phyloP scores from a whole-genome alignment of 2,797 vertebrate genomes.

The Oreochromis grahami region DNA sequence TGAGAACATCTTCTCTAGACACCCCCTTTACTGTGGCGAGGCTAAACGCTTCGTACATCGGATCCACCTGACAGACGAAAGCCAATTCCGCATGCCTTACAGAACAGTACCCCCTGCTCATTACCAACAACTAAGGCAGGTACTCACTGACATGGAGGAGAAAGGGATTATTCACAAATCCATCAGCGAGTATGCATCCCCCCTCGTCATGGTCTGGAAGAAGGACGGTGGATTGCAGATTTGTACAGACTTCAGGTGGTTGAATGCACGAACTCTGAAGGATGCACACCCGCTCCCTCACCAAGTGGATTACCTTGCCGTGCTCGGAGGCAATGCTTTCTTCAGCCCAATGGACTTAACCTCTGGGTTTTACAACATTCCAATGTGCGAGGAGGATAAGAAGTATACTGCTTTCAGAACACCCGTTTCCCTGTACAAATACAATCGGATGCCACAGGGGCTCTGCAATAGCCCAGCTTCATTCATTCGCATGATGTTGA shows the following conservation, averaged over 20 bases:
- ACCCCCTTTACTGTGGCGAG: not conserved
- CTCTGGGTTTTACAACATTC: not conserved
- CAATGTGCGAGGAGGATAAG: not conserved
- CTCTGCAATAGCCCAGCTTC: not conserved
- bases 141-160: not conserved
- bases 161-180: not conserved
- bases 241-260: not conserved
- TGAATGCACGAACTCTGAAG: not conserved
- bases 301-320: not conserved
- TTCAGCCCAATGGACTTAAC: not conserved
- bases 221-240: not conserved
- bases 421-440: not conserved
- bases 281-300: not conserved
- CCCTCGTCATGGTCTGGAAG: not conserved
- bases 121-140: not conserved
- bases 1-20: not conserved
- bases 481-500: not conserved
- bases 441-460: not conserved
- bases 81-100: not conserved
- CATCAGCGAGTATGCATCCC: not conserved
- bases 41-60: not conserved
- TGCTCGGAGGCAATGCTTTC: not conserved
- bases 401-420: not conserved
- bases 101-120: not conserved
- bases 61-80: not conserved